phyloP scores from a whole-genome alignment of 2,888 invertebrate species.

The Phoenoteleia sp. region DNA sequence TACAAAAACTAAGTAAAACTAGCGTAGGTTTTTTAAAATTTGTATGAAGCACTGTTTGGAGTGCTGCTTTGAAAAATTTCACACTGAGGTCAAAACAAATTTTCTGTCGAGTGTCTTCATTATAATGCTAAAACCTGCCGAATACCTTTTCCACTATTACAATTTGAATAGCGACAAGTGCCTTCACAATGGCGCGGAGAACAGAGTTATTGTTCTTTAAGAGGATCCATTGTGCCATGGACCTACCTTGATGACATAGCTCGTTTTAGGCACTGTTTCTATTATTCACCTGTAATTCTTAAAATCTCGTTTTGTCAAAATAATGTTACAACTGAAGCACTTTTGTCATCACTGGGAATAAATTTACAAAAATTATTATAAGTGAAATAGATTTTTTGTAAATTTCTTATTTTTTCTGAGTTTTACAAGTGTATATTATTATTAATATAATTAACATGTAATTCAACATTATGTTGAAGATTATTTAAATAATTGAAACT shows the following conservation, averaged over 20 bases:
- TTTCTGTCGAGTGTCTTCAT: conserved; percentile 23
- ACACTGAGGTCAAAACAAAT: conserved; percentile 3
- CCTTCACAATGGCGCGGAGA: conserved; percentile 66
- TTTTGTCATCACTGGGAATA: too few relatives aligned
- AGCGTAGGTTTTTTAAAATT: too few relatives aligned
- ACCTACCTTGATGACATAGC: conserved; percentile 24
- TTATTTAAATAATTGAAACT: too few relatives aligned
- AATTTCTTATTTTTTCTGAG: too few relatives aligned
- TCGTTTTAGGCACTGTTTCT: conserved; percentile 36
- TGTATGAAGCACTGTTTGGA: too few relatives aligned
- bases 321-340: not conserved
- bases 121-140: conserved; percentile 57
- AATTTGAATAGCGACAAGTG: conserved; percentile 73
- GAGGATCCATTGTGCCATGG: conserved; percentile 45
- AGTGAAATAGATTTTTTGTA: too few relatives aligned
- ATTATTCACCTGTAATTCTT: conserved; percentile 46
- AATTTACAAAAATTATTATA: too few relatives aligned
- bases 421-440: too few relatives aligned
- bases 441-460: too few relatives aligned
- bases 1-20: too few relatives aligned
- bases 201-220: conserved; percentile 41
- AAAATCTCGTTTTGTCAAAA: conserved; percentile 37
- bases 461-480: too few relatives aligned
- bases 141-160: conserved; percentile 64
- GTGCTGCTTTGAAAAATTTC: conserved; percentile 34